Base-by-base conservation (phyloP, 1,140 invertebrate species). In the Agraylea sexmaculata region DNA sequence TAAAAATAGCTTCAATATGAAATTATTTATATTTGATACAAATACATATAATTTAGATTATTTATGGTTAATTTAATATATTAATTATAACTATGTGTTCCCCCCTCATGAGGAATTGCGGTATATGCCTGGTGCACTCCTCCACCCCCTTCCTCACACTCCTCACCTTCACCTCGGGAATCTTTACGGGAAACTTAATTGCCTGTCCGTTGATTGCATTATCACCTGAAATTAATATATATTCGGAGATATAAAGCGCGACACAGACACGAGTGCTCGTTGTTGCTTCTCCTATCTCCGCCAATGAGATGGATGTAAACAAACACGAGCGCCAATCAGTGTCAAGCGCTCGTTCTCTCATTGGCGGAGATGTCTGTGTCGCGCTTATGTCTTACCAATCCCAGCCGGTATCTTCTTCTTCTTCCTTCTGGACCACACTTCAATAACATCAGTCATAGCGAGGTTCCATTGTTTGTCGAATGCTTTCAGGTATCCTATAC, bases 401-500 rank as follows among this genome's bases (percentile, higher is more conserved):
- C 51, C 4, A 55, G 59, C 61, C 2, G 73, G 70, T 32, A 70
- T 58, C 60, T 78, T 78, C 43, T 68, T 66, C 49, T 68, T 69
- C 38, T 73, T 77, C 3, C 66, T 57, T 34, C 80, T 68, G n/a
- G 68, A 76, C 78, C 82, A 94, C 3, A 77, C 63, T 66, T 96
- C 91, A 34, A 82, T 72, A 2, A 91, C 89, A 62, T 95, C 86
- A 27, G 73, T 71, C 21, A 97, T 59, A 5, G 85, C 80, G 41
- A 97, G 60, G 66, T 97, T 97, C 81, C 87, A 93, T 56, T 93
- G 87, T 59, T 90, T 93, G 62, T 97, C 92, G 61, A 92, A 97
- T 5, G 86, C 85, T 12, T 80, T 71, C 18, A 96, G 61, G 50
- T 74, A 83, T 2, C 85, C 92, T 38, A 77, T 77, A 43, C 87